Conservation (phyloP, 2,888 invertebrate genomes). For the Dyspetes luteomarginatus region DNA sequence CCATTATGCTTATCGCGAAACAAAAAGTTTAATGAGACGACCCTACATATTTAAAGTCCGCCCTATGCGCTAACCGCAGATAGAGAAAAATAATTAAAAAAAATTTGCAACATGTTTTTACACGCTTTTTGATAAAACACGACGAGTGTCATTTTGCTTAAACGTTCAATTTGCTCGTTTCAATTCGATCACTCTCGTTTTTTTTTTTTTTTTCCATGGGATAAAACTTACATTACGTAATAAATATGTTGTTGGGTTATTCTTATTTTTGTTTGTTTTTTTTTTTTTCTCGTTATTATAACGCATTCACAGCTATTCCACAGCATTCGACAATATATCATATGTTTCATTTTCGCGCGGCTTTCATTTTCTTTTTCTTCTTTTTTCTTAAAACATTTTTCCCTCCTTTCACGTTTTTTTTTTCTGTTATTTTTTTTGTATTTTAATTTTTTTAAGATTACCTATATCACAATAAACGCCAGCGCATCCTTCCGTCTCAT, state of each 20-base stretch:
- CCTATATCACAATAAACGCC: constrained; percentile 81
- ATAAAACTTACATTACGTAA: background rate
- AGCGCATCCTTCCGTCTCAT: constrained; percentile 74
- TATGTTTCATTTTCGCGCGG: background rate
- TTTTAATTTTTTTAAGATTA: constrained; percentile 71
- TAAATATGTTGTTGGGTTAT: constrained; percentile 13
- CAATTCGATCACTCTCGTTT: background rate
- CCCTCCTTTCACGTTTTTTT: constrained; percentile 21
- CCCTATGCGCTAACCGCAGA: background rate
- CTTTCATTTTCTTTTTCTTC: constrained; percentile 21
- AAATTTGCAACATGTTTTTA: background rate
- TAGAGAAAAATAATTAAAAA: background rate
- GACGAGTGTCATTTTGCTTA: background rate
- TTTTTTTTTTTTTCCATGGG: background rate
- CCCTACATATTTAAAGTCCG: background rate
- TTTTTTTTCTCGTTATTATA: constrained; percentile 54
- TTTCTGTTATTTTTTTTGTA: constrained; percentile 52
- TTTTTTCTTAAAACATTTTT: constrained; percentile 17
- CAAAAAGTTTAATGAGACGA: background rate
- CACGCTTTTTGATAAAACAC: background rate
- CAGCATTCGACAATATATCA: constrained; percentile 73
- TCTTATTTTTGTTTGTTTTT: constrained; percentile 50
- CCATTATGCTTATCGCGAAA: background rate
- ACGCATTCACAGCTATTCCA: constrained; percentile 77
- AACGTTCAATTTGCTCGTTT: background rate